Evolutionary conservation across 2,113 vertebrate genomes (phyloP).

Genomic region (Vulpes vulpes): DNA sequence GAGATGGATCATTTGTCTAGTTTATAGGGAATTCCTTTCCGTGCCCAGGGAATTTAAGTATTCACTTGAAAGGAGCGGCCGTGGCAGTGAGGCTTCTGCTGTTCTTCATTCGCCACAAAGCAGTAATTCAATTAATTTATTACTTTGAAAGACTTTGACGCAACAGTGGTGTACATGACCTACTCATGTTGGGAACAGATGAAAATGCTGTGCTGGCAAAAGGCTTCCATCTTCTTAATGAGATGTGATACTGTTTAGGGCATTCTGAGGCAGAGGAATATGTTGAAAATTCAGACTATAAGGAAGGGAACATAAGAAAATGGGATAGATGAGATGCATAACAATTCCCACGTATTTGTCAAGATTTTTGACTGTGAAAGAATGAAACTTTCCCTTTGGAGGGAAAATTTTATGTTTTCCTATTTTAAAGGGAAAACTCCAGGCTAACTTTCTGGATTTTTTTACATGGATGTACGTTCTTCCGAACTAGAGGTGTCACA

Average conservation of each 20-base stretch:
- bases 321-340: neutral
- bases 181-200: slow-evolving; percentile 44
- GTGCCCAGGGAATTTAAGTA: slow-evolving; percentile 47
- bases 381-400: neutral
- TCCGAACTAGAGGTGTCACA: neutral
- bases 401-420: neutral
- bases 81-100: slow-evolving; percentile 61
- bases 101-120: slow-evolving; percentile 59
- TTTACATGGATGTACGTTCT: neutral
- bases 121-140: slow-evolving; percentile 81
- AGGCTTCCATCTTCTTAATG: slow-evolving; percentile 66
- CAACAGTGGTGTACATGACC: slow-evolving; percentile 53
- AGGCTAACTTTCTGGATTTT: neutral
- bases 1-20: slow-evolving; percentile 56
- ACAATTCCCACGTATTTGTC: neutral
- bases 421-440: neutral
- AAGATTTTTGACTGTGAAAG: neutral
- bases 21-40: slow-evolving; percentile 78
- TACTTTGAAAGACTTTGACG: slow-evolving; percentile 65
- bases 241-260: slow-evolving; percentile 59
- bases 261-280: slow-evolving; percentile 1
- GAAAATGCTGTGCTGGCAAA: slow-evolving; percentile 66
- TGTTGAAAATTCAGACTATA: slow-evolving; percentile 27
- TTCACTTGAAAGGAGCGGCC: slow-evolving; percentile 61
- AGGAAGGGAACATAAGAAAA: neutral